Percentiles rank a stretch among this genome's conserved stretches.
Evolutionary conservation across 2,888 invertebrate species (phyloP).

Genomic region (Diarsia dahlii): DNA sequence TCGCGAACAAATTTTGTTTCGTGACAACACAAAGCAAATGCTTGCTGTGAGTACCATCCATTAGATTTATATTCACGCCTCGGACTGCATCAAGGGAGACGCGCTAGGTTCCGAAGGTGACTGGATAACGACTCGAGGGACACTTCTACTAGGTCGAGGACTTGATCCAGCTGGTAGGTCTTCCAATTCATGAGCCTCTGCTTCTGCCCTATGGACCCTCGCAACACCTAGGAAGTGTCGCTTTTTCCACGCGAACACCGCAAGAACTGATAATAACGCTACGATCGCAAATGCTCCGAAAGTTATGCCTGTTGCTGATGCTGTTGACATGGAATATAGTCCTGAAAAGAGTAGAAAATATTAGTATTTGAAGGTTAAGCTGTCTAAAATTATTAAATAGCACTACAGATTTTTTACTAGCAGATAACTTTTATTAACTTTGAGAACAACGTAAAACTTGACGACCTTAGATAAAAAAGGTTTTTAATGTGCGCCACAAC

Average conservation of each 20-base stretch:
- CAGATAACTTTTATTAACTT: too few species aligned
- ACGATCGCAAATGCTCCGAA: slow-evolving; percentile 78
- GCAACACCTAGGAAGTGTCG: slow-evolving; percentile 74
- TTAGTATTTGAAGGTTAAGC: too few species aligned
- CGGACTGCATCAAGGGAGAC: slow-evolving; percentile 55
- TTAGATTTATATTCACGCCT: slow-evolving; percentile 15
- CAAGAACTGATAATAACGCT: slow-evolving; percentile 73
- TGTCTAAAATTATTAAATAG: too few species aligned
- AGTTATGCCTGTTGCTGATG: slow-evolving; percentile 83
- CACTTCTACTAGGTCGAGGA: slow-evolving; percentile 55
- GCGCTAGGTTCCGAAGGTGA: slow-evolving; percentile 77
- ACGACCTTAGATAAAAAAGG: neutral
- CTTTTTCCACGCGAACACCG: slow-evolving; percentile 81
- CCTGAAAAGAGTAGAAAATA: slow-evolving; percentile 70
- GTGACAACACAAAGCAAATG: neutral
- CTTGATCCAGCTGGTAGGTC: slow-evolving; percentile 37
- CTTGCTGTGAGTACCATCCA: neutral
- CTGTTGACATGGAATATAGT: slow-evolving; percentile 83
- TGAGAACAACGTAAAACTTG: neutral
- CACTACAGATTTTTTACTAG: too few species aligned
- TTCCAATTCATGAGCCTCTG: slow-evolving; percentile 76
- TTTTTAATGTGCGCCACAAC: too few species aligned
- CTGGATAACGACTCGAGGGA: slow-evolving; percentile 75
- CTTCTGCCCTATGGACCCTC: slow-evolving; percentile 49
- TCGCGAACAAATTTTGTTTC: too few species aligned